These are phyloP conservation scores for Pandion haliaetus DNA, from an alignment of 2,113 vertebrate genomes.

Conservation along the genomic window DNA sequence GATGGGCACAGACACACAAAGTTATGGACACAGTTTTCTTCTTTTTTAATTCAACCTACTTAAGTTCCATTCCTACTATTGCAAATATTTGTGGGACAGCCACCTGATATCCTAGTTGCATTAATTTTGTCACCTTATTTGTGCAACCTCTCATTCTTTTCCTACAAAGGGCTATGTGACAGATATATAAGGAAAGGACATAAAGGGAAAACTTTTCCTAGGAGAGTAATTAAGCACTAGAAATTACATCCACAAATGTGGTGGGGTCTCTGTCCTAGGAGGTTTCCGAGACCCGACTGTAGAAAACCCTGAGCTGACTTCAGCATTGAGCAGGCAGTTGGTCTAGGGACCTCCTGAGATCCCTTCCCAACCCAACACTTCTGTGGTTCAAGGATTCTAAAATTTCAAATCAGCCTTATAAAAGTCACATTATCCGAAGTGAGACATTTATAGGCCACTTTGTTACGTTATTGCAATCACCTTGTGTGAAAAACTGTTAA, in stretches of 20 bases:
- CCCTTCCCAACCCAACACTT: background rate
- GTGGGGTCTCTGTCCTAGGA: background rate
- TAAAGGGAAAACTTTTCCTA: background rate
- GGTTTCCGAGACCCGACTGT: accelerated
- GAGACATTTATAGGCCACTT: background rate
- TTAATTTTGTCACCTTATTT: background rate
- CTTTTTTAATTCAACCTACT: background rate
- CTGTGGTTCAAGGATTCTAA: background rate
- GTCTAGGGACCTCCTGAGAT: background rate
- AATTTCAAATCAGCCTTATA: background rate
- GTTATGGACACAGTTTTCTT: background rate
- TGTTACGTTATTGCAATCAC: background rate
- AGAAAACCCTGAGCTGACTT: background rate
- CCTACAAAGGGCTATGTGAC: background rate
- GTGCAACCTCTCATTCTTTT: background rate
- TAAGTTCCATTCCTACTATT: background rate
- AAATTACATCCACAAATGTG: background rate
- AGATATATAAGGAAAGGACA: background rate
- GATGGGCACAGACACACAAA: background rate
- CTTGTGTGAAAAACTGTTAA: background rate
- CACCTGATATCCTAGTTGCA: background rate
- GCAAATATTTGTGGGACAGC: background rate
- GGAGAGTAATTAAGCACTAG: background rate
- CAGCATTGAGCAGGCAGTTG: background rate
- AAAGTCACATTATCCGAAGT: background rate